phyloP scores from a whole-genome alignment of 35 echinoderm and acorn worm species.

The Apostichopus californicus region DNA sequence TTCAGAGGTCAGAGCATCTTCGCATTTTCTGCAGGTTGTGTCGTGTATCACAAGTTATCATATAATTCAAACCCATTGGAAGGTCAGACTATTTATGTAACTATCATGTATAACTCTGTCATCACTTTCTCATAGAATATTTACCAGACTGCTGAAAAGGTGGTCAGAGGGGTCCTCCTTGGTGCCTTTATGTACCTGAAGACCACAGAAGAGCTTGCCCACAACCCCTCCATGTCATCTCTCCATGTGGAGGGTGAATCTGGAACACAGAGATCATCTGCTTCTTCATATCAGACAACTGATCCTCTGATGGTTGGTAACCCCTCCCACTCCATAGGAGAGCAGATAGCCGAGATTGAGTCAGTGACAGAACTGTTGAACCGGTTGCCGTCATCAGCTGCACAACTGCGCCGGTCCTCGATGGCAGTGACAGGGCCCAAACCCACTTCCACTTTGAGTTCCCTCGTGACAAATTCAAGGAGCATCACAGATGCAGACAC shows the following conservation, averaged over 20 bases:
- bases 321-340: background rate
- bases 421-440: background rate
- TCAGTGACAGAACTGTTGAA: constrained; percentile 14
- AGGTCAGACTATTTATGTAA: background rate
- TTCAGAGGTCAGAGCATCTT: no score
- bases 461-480: background rate
- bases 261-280: constrained; percentile 13
- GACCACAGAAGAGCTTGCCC: background rate
- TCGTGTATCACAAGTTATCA: background rate
- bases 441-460: background rate
- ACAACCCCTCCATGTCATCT: constrained; percentile 1
- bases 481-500: constrained; percentile 6
- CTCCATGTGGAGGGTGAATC: constrained; percentile 29
- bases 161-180: background rate
- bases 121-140: constrained; percentile 8
- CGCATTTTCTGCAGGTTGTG: no score
- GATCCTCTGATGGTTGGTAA: background rate
- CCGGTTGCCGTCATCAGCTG: constrained; percentile 19
- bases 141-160: constrained; percentile 5
- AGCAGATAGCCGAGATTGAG: constrained; percentile 2
- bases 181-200: constrained; percentile 35
- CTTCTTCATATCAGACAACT: background rate
- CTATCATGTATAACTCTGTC: background rate
- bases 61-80: background rate
- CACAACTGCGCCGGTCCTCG: constrained; percentile 8